Percentiles rank a stretch among this genome's conserved stretches.
These are phyloP conservation scores for Rousettus leschenaultii DNA, from an alignment of 2,113 vertebrate genomes.

Conservation along the genomic window DNA sequence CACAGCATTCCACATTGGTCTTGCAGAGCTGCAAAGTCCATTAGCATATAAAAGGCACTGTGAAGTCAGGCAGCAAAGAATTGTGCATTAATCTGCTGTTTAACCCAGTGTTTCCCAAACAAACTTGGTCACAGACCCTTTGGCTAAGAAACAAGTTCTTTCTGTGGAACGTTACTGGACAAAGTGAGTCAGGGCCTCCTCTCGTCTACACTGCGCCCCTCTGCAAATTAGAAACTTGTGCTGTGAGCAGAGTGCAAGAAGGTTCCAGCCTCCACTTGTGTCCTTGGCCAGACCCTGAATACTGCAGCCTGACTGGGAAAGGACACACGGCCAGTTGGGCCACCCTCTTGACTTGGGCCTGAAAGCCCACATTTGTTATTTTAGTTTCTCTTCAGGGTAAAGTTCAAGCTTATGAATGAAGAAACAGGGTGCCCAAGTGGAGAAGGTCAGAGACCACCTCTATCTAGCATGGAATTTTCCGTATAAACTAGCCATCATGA, in stretches of 20 bases:
- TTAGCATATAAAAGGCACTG: neutral
- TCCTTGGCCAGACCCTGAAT: neutral
- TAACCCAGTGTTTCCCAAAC: neutral
- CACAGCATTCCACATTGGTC: neutral
- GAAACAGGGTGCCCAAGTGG: neutral
- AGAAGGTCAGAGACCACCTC: neutral
- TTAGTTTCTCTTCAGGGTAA: neutral
- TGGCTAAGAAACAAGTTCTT: neutral
- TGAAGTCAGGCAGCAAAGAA: neutral
- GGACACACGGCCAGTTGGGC: neutral
- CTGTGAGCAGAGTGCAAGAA: rapidly evolving
- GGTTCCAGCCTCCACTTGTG: rapidly evolving
- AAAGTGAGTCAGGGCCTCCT: neutral
- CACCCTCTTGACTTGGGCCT: neutral
- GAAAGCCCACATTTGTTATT: neutral
- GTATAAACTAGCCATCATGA: neutral
- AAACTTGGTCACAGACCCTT: neutral
- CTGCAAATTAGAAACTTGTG: neutral
- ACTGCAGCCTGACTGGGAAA: neutral
- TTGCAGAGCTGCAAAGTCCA: neutral
- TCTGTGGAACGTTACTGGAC: neutral
- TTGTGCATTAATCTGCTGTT: neutral
- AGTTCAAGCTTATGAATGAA: neutral
- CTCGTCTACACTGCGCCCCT: neutral
- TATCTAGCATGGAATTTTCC: neutral